A percentile compares a stretch with the other conserved stretches of the same genome.
Conservation (phyloP, 2,113 vertebrate genomes). For the Leucopsar rothschildi region DNA sequence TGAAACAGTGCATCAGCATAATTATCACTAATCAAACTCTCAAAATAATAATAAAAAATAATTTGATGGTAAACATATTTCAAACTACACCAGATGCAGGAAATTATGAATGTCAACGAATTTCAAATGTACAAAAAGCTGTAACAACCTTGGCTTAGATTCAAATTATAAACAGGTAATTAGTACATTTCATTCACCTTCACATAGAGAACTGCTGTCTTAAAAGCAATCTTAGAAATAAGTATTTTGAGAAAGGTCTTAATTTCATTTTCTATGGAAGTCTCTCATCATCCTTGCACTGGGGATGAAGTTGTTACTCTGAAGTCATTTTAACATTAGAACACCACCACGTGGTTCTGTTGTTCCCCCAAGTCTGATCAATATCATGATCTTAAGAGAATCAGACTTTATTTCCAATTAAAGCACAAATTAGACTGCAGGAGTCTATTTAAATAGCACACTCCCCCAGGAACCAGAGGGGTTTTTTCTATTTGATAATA, state of each 20-base stretch:
- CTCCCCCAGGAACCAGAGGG: not conserved
- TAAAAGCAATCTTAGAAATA: not conserved
- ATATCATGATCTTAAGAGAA: not conserved
- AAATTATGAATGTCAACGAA: not conserved
- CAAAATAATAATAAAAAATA: not conserved
- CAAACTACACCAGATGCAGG: not conserved
- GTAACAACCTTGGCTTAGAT: not conserved
- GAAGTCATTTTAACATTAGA: not conserved
- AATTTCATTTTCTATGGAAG: not conserved
- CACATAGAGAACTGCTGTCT: not conserved
- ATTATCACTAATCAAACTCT: not conserved
- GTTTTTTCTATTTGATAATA: rapidly evolving
- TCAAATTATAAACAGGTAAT: not conserved
- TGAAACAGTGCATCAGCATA: not conserved
- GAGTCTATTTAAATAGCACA: not conserved
- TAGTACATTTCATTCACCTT: not conserved
- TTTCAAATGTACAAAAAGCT: not conserved
- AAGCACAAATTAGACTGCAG: not conserved
- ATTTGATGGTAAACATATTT: not conserved
- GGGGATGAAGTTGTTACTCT: not conserved
- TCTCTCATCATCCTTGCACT: not conserved
- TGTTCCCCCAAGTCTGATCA: not conserved
- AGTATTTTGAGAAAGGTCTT: not conserved
- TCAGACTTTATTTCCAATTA: not conserved
- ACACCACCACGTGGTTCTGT: not conserved